Evolutionary conservation across 2,797 vertebrate species (phyloP).

Genomic region (Urophycis tenuis): DNA sequence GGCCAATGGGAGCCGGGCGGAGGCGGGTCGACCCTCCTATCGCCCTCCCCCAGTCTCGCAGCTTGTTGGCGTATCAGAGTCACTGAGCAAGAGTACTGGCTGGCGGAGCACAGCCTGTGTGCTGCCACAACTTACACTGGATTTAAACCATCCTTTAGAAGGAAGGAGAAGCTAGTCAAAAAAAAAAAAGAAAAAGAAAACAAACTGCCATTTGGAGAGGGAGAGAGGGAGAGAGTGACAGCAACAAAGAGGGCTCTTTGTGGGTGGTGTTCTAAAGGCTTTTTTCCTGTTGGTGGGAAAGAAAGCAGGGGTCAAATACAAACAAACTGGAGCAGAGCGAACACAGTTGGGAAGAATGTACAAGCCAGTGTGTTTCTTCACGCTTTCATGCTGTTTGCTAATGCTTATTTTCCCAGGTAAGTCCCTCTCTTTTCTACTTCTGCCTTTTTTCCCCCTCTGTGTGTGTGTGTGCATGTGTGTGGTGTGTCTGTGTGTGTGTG

Average conservation of each 20-base stretch:
- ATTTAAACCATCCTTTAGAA: slow-evolving; percentile 43
- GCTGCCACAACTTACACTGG: slow-evolving; percentile 61
- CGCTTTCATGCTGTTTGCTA: slow-evolving; percentile 69
- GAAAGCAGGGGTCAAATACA: slow-evolving; percentile 25
- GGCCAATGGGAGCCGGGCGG: slow-evolving; percentile 52
- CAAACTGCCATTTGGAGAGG: slow-evolving; percentile 40
- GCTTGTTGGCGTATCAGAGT: slow-evolving; percentile 53
- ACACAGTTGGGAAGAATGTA: slow-evolving; percentile 67
- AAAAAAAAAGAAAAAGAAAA: not conserved
- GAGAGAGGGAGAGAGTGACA: slow-evolving; percentile 17
- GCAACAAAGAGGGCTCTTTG: slow-evolving; percentile 21
- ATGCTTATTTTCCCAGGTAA: slow-evolving; percentile 75
- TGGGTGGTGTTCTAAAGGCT: slow-evolving; percentile 41
- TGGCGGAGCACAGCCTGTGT: slow-evolving; percentile 32
- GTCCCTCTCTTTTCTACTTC: slow-evolving; percentile 33
- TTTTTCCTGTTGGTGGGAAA: slow-evolving; percentile 29
- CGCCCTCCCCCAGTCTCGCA: slow-evolving; percentile 45
- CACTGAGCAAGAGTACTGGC: slow-evolving; percentile 53
- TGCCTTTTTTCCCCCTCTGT: slow-evolving; percentile 7
- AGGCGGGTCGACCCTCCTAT: slow-evolving; percentile 32
- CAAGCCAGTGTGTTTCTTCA: slow-evolving; percentile 67
- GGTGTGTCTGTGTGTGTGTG: not conserved
- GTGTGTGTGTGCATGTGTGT: not conserved
- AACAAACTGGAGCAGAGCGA: slow-evolving; percentile 36
- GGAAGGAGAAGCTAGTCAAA: not conserved